Conservation (phyloP, 1,140 invertebrate genomes). For the Drosophila bipectinata region DNA sequence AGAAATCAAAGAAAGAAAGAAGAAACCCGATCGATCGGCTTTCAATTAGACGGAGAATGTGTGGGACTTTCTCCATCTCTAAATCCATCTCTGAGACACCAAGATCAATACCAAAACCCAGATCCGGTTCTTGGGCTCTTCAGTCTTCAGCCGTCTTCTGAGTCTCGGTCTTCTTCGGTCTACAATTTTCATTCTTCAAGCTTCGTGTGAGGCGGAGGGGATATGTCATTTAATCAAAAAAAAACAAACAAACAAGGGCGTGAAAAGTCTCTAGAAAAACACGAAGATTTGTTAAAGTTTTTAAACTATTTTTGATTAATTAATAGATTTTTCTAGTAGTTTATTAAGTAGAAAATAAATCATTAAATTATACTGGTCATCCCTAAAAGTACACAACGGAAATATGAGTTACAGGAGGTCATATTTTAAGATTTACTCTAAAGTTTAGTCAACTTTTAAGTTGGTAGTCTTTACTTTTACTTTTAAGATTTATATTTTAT, state of each 20-base stretch:
- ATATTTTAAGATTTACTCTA: too few relatives aligned
- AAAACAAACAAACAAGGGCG: constrained; percentile 11
- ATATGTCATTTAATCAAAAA: constrained; percentile 7
- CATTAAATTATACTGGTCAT: too few relatives aligned
- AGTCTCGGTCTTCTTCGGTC: background rate
- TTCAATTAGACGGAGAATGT: constrained; percentile 31
- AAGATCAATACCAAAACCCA: constrained; percentile 4
- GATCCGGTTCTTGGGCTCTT: constrained; percentile 21
- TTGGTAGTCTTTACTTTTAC: too few relatives aligned
- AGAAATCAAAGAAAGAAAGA: constrained; percentile 2
- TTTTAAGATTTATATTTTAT: too few relatives aligned
- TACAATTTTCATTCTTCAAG: background rate
- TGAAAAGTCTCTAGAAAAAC: constrained; percentile 9
- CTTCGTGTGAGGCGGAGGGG: constrained; percentile 21
- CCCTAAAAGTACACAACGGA: too few relatives aligned
- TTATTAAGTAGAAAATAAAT: too few relatives aligned
- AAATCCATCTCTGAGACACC: background rate
- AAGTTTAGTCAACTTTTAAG: too few relatives aligned
- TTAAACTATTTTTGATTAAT: background rate
- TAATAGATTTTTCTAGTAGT: background rate
- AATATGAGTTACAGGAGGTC: too few relatives aligned
- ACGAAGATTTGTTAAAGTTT: constrained; percentile 2
- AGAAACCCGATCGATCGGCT: constrained; percentile 53
- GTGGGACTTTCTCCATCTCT: constrained; percentile 37
- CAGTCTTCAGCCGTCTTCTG: background rate